Percentiles rank a stretch among this genome's conserved stretches.
These are phyloP conservation scores for Stenodema calcarata DNA, from an alignment of 2,888 invertebrate species.

Conservation along the genomic window DNA sequence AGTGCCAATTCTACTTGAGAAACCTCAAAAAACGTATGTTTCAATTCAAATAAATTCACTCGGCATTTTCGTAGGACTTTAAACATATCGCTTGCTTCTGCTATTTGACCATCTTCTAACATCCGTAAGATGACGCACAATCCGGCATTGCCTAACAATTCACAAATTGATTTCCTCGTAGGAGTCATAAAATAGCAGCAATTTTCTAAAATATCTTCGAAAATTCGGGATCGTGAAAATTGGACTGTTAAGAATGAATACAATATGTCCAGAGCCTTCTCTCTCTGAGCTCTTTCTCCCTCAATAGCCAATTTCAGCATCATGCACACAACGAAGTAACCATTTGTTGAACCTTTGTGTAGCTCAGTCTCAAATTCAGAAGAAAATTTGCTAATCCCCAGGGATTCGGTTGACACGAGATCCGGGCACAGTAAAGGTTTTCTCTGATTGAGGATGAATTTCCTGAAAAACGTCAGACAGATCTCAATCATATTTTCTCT, in stretches of 20 bases:
- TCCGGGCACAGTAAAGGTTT: neutral
- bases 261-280: neutral
- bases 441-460: neutral
- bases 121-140: neutral
- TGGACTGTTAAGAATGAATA: neutral
- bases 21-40: neutral
- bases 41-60: neutral
- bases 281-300: neutral
- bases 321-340: neutral
- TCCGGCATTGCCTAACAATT: neutral
- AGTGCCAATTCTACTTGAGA: neutral
- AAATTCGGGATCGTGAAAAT: neutral
- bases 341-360: neutral
- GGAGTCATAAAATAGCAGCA: neutral
- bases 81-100: neutral
- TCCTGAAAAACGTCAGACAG: neutral
- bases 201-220: neutral
- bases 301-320: slow-evolving; percentile 12
- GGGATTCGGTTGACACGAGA: neutral
- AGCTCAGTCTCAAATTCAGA: neutral
- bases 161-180: neutral
- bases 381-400: neutral
- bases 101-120: neutral
- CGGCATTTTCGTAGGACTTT: neutral
- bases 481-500: neutral